These are phyloP conservation scores for Lochmaea crataegi DNA, from an alignment of 2,888 invertebrate species.

Conservation along the genomic window DNA sequence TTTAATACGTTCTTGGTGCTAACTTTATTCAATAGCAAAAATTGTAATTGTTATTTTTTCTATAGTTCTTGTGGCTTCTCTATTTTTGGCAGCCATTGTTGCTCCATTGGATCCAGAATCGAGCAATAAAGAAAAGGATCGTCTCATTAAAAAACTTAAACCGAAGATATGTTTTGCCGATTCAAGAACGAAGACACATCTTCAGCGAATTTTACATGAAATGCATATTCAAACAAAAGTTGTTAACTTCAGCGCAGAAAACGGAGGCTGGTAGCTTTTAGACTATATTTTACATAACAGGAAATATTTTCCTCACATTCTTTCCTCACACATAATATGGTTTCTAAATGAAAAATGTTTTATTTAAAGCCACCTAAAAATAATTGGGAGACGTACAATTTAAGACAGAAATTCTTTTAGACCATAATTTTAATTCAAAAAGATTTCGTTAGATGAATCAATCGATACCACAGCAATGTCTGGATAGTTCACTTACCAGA, in stretches of 20 bases:
- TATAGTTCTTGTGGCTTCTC: constrained; percentile 51
- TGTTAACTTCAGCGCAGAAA: constrained; percentile 41
- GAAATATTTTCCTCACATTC: too few relatives aligned
- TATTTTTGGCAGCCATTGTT: constrained; percentile 58
- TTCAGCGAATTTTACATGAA: constrained; percentile 48
- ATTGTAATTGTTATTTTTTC: not conserved
- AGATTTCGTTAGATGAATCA: too few relatives aligned
- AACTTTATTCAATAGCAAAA: not conserved
- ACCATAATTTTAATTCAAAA: too few relatives aligned
- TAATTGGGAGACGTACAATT: too few relatives aligned
- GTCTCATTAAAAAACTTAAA: constrained; percentile 51
- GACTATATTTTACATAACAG: too few relatives aligned
- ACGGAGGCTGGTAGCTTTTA: constrained; percentile 4
- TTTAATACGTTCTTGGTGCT: too few relatives aligned
- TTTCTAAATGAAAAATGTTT: too few relatives aligned
- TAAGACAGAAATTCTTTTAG: too few relatives aligned
- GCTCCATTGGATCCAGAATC: constrained; percentile 56
- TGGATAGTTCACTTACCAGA: too few relatives aligned
- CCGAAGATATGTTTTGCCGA: constrained; percentile 60
- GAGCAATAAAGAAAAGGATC: constrained; percentile 50
- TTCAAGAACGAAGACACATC: constrained; percentile 51
- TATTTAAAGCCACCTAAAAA: too few relatives aligned
- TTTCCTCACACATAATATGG: too few relatives aligned
- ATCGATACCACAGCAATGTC: too few relatives aligned
- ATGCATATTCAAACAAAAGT: constrained; percentile 40